Conservation (phyloP, 2,113 vertebrate species). For the Melanocharis versteri region DNA sequence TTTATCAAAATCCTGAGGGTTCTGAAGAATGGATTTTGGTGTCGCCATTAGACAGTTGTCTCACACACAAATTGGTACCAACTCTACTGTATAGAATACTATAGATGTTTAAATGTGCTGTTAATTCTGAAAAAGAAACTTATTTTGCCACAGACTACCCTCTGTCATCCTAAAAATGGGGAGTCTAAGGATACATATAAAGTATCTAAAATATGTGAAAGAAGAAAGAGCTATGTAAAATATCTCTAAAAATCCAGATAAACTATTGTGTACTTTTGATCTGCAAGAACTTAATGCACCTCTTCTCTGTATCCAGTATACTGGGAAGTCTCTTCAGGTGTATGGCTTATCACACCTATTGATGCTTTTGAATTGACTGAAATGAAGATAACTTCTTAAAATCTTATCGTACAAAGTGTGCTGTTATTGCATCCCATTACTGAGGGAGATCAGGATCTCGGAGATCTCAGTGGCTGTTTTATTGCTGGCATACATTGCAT, state of each 20-base stretch:
- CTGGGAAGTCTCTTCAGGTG: neutral
- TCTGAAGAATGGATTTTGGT: neutral
- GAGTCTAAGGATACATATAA: neutral
- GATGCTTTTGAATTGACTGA: neutral
- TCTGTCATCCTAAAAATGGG: neutral
- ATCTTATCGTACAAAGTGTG: neutral
- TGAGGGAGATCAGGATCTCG: neutral
- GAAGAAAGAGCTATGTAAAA: neutral
- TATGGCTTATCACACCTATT: neutral
- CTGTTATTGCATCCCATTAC: neutral
- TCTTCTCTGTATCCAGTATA: neutral
- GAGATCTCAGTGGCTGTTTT: neutral
- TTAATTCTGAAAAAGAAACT: neutral
- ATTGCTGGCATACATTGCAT: neutral
- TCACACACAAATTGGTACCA: neutral
- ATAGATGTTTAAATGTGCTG: neutral
- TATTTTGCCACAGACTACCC: neutral
- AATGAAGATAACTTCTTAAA: neutral
- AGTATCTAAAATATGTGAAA: neutral
- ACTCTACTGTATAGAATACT: neutral
- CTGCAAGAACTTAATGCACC: neutral
- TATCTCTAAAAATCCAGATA: neutral
- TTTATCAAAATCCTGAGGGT: neutral
- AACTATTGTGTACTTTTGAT: neutral
- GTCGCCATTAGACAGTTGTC: neutral